Evolutionary conservation across 1,140 invertebrate genomes (phyloP).

Genomic region (Diplogasteroides magnus): DNA sequence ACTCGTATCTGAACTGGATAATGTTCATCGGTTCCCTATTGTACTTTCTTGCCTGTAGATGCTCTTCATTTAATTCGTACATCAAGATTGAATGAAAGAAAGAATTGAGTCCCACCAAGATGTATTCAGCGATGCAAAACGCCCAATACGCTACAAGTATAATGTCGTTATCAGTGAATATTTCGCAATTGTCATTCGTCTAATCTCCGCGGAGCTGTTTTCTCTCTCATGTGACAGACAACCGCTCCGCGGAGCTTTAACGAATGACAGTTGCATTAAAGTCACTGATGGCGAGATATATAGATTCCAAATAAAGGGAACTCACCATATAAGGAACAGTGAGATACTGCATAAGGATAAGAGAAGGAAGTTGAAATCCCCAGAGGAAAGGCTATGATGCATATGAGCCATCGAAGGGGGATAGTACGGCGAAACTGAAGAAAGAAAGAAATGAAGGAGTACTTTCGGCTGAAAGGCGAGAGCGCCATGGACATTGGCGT

Average conservation of each 20-base stretch:
- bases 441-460: not conserved
- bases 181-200: no score
- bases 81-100: slow-evolving; percentile 27
- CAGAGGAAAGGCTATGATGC: slow-evolving; percentile 40
- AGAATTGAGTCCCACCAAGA: slow-evolving; percentile 36
- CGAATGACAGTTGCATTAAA: no score
- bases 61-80: no score
- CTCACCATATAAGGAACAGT: slow-evolving; percentile 39
- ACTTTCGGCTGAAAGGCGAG: not conserved
- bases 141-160: slow-evolving; percentile 48
- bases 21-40: no score
- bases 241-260: no score
- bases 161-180: no score
- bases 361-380: slow-evolving; percentile 46
- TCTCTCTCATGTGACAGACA: no score
- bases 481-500: no score
- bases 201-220: no score
- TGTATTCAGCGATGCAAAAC: slow-evolving; percentile 51
- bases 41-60: no score
- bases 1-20: no score
- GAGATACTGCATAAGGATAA: slow-evolving; percentile 37
- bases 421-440: slow-evolving; percentile 45
- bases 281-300: no score
- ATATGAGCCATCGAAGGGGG: slow-evolving; percentile 44
- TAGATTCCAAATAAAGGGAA: not conserved